These are phyloP conservation scores for Neodiprion fabricii DNA, from an alignment of 1,140 invertebrate genomes.

Conservation along the genomic window DNA sequence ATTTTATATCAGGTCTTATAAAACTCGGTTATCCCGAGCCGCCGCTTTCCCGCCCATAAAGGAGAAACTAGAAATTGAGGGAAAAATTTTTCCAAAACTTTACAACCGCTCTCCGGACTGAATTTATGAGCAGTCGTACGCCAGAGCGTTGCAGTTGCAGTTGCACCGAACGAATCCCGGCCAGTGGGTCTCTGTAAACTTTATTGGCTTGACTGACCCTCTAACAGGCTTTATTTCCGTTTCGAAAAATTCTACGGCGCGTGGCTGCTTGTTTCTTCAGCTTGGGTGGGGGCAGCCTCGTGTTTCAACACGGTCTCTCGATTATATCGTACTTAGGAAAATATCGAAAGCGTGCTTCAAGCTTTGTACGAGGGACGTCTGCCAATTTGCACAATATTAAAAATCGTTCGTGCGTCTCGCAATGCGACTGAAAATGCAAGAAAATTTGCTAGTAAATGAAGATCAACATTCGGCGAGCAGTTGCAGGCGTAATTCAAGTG, in stretches of 20 bases:
- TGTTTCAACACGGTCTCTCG: background rate
- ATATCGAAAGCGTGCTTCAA: background rate
- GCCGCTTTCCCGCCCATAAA: conserved; percentile 13
- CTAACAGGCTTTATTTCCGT: background rate
- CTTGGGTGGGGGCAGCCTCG: background rate
- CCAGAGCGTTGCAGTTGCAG: conserved; percentile 1
- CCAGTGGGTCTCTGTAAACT: conserved; percentile 10
- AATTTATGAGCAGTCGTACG: conserved; percentile 16
- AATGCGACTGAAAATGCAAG: no score
- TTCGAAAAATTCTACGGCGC: conserved; percentile 9
- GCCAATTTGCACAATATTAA: no score
- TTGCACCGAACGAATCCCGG: conserved; percentile 7
- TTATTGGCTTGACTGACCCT: background rate
- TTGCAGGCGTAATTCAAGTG: no score
- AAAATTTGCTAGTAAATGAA: no score
- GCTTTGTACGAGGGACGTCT: no score
- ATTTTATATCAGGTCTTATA: conserved; percentile 14
- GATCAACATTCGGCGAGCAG: no score
- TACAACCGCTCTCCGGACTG: background rate
- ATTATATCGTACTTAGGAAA: background rate
- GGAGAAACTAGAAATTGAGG: background rate
- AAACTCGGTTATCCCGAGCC: conserved; percentile 9
- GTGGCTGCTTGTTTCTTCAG: background rate
- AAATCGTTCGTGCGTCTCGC: no score
- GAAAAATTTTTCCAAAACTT: conserved; percentile 8